phyloP scores from a whole-genome alignment of 2,888 invertebrate species.

The Thymelicus acteon region DNA sequence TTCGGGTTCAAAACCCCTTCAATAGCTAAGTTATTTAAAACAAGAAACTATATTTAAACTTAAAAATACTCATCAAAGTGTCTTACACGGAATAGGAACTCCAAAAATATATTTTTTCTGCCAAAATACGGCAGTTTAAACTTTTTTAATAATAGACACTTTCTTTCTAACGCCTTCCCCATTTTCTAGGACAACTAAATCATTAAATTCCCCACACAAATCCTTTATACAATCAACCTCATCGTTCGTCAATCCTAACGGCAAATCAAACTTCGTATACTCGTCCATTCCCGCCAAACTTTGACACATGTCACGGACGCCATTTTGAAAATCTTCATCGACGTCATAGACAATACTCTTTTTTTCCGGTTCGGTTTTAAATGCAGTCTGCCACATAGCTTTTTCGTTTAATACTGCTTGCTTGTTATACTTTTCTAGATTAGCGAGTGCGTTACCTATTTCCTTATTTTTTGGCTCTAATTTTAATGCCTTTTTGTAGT shows the following conservation, averaged over 20 bases:
- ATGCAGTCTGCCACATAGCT: conserved; percentile 67
- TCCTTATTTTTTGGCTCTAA: conserved; percentile 75
- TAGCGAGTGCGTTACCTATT: conserved; percentile 62
- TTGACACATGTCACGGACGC: conserved; percentile 65
- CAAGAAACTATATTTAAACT: too few species aligned
- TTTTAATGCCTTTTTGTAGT: conserved; percentile 71
- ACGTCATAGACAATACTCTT: conserved; percentile 58
- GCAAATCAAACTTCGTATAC: conserved; percentile 66
- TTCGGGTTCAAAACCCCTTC: too few species aligned
- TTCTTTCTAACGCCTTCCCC: conserved; percentile 58
- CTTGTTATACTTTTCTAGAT: conserved; percentile 59
- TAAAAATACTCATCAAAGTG: too few species aligned
- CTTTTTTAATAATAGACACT: conserved; percentile 61
- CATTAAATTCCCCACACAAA: conserved; percentile 57
- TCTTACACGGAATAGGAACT: too few species aligned
- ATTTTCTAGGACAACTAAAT: conserved; percentile 58
- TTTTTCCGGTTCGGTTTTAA: conserved; percentile 50
- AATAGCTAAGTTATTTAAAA: too few species aligned
- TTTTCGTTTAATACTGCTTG: conserved; percentile 56
- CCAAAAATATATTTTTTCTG: not conserved
- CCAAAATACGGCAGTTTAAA: not conserved
- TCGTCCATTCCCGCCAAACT: conserved; percentile 62
- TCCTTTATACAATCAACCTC: conserved; percentile 65
- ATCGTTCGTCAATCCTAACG: conserved; percentile 56
- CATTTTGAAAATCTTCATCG: conserved; percentile 65